phyloP scores from a whole-genome alignment of 1,140 invertebrate genomes.

The Drosophila suzukii region DNA sequence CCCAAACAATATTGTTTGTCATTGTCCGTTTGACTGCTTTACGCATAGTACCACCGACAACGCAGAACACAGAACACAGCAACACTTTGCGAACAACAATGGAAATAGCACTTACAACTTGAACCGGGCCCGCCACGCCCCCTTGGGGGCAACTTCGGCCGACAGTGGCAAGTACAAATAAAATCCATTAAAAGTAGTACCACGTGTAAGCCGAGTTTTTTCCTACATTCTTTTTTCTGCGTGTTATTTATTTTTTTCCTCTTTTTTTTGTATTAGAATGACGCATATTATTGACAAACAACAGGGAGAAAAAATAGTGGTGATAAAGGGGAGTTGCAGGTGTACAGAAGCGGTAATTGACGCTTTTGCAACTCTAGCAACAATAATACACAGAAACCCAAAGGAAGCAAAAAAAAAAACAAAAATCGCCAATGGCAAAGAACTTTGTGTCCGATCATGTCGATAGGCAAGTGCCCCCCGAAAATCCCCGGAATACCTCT shows the following conservation, averaged over 20 bases:
- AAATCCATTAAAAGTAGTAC: conserved; percentile 79
- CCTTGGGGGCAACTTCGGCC: conserved; percentile 11
- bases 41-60: conserved; percentile 43
- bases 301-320: conserved; percentile 19
- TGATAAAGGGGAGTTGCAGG: conserved; percentile 1
- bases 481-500: conserved; percentile 5
- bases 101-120: conserved; percentile 57
- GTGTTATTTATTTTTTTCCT: conserved; percentile 61
- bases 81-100: conserved; percentile 51
- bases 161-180: conserved; percentile 77
- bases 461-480: conserved; percentile 28
- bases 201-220: conserved; percentile 70
- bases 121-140: conserved; percentile 19
- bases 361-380: conserved; percentile 32
- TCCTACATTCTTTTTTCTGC: background rate
- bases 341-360: conserved; percentile 40
- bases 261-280: conserved; percentile 66
- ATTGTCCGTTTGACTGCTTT: conserved; percentile 50
- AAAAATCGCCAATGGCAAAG: conserved; percentile 54
- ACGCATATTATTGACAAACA: conserved; percentile 73
- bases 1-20: conserved; percentile 47
- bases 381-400: conserved; percentile 13
- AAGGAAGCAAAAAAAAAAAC: conserved; percentile 39
- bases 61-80: background rate
- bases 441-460: conserved; percentile 51